phyloP scores from a whole-genome alignment of 2,888 invertebrate genomes.

The Pocota personata region DNA sequence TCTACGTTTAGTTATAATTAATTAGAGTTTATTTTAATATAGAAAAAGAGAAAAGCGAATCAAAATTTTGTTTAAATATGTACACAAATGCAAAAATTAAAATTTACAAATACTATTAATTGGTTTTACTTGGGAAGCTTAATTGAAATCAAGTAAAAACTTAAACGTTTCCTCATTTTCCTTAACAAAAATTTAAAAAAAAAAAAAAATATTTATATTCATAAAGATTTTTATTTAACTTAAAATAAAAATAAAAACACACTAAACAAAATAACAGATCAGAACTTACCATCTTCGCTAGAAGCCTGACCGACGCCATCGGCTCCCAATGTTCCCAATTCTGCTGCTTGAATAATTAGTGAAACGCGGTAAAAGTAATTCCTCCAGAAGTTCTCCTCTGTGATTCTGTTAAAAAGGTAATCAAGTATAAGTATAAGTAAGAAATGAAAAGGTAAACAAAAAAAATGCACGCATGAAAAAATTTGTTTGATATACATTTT shows the following conservation, averaged over 20 bases:
- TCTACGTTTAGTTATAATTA: slow-evolving; percentile 44
- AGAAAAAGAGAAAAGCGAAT: slow-evolving; percentile 49
- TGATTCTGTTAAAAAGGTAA: slow-evolving; percentile 86
- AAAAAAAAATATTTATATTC: slow-evolving; percentile 16
- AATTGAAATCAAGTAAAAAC: slow-evolving; percentile 39
- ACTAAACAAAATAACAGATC: slow-evolving; percentile 77
- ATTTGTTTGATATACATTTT: slow-evolving; percentile 92
- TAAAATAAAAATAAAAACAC: slow-evolving; percentile 73
- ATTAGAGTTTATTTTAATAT: slow-evolving; percentile 31
- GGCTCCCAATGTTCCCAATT: slow-evolving; percentile 84
- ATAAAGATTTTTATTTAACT: slow-evolving; percentile 3
- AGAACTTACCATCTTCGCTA: slow-evolving; percentile 82
- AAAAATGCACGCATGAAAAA: background rate
- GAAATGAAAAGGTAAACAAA: background rate
- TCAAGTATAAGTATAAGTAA: background rate
- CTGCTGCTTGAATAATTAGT: slow-evolving; percentile 98
- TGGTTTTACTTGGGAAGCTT: slow-evolving; percentile 32
- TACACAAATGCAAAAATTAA: slow-evolving; percentile 57
- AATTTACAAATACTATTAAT: slow-evolving; percentile 18
- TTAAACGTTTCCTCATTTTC: slow-evolving; percentile 74
- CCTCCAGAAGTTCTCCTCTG: slow-evolving; percentile 99
- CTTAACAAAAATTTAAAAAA: slow-evolving; percentile 43
- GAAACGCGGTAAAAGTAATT: slow-evolving; percentile 99
- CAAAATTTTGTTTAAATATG: slow-evolving; percentile 44
- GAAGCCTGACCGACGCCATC: slow-evolving; percentile 83